These are phyloP conservation scores for Callipepla californica DNA, from an alignment of 2,113 vertebrate genomes.

Conservation along the genomic window DNA sequence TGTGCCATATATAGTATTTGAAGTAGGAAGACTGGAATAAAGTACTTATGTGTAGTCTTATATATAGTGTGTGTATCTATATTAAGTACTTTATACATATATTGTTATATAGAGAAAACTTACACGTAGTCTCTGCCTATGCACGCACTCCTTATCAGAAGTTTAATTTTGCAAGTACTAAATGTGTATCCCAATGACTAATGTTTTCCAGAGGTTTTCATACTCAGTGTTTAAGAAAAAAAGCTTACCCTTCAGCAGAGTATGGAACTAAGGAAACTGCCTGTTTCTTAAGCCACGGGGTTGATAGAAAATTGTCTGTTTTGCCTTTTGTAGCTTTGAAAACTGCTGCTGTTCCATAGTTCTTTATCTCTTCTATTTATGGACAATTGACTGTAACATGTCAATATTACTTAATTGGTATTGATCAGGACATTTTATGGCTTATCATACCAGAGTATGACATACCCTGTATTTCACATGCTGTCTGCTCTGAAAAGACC, in stretches of 20 bases:
- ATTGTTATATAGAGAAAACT: too few relatives aligned
- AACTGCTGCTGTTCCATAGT: not conserved
- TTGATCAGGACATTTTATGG: not conserved
- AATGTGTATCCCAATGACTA: not conserved
- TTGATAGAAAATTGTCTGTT: not conserved
- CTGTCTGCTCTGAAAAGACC: not conserved
- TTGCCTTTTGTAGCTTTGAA: not conserved
- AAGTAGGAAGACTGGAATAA: not conserved
- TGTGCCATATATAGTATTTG: not conserved
- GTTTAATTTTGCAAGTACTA: not conserved
- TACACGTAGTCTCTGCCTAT: too few relatives aligned
- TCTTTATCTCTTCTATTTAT: not conserved
- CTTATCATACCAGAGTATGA: not conserved
- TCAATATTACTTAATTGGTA: not conserved
- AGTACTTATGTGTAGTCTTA: not conserved
- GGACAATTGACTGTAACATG: not conserved
- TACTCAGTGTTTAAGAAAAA: not conserved
- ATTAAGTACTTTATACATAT: too few relatives aligned
- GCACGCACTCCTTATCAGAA: not conserved
- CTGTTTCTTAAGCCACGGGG: not conserved
- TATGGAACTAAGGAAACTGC: not conserved
- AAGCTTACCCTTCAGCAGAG: not conserved
- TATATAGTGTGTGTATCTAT: too few relatives aligned
- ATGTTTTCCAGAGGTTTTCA: conserved; percentile 31
- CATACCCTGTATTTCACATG: not conserved